phyloP scores from a whole-genome alignment of 1,140 invertebrate species.

The Mizuhopecten yessoensis region DNA sequence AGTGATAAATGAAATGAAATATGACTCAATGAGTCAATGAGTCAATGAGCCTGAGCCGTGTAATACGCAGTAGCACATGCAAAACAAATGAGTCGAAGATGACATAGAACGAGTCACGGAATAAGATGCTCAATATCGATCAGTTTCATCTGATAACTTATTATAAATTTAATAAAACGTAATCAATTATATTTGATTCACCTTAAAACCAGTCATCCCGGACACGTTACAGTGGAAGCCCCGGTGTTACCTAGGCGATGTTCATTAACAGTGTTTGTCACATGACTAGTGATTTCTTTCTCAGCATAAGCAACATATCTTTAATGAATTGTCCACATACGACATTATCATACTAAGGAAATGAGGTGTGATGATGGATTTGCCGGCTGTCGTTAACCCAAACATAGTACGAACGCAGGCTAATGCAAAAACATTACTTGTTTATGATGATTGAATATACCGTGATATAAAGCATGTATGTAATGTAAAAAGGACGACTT shows the following conservation, averaged over 20 bases:
- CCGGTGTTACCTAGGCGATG: too few relatives aligned
- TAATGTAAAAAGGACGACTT: too few relatives aligned
- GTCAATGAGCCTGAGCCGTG: neutral
- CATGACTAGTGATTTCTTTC: neutral
- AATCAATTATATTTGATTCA: slow-evolving; percentile 36
- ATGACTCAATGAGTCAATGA: slow-evolving; percentile 34
- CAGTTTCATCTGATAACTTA: neutral
- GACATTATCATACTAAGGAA: neutral
- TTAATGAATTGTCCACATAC: neutral
- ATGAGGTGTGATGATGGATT: slow-evolving; percentile 1
- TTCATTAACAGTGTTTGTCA: neutral
- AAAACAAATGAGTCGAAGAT: neutral
- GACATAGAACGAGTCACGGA: neutral
- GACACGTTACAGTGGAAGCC: neutral
- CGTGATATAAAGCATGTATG: too few relatives aligned
- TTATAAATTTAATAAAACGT: slow-evolving; percentile 13
- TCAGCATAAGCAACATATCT: too few relatives aligned
- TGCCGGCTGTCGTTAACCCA: too few relatives aligned
- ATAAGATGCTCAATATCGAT: slow-evolving; percentile 14
- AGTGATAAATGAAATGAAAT: slow-evolving; percentile 15
- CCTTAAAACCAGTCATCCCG: neutral
- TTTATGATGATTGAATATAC: too few relatives aligned
- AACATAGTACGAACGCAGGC: too few relatives aligned
- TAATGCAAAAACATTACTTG: too few relatives aligned
- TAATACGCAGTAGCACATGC: neutral